Conservation (phyloP, 2,888 invertebrate species). For the Machimus atricapillus region DNA sequence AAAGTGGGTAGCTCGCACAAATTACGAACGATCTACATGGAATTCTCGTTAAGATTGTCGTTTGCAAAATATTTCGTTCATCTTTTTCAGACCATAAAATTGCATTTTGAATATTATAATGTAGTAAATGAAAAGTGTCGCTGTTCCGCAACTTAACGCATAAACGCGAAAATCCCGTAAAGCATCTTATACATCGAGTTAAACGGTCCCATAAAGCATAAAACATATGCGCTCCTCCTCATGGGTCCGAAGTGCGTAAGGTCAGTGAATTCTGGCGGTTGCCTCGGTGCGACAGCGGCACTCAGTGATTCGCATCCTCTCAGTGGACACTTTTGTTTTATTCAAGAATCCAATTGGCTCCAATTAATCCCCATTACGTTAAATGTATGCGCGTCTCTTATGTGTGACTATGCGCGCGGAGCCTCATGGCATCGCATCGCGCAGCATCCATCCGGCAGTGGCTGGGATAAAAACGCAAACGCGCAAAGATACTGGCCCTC, state of each 20-base stretch:
- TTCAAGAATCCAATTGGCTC: conserved; percentile 43
- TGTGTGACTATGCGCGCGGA: background rate
- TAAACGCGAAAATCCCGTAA: background rate
- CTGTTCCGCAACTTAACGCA: background rate
- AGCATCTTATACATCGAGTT: background rate
- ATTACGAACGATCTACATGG: background rate
- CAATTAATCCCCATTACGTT: conserved; percentile 44
- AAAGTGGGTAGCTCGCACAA: background rate
- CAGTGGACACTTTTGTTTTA: conserved; percentile 44
- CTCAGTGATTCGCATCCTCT: conserved; percentile 43
- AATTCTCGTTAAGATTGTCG: background rate
- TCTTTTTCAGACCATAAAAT: background rate
- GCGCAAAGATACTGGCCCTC: conserved; percentile 2
- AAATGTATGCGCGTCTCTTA: conserved; percentile 38
- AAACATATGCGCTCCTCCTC: background rate
- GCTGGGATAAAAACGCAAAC: background rate
- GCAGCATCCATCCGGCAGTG: background rate
- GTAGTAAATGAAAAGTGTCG: background rate
- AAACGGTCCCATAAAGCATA: background rate
- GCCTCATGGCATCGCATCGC: background rate
- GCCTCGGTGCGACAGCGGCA: background rate
- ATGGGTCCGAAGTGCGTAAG: conserved; percentile 40
- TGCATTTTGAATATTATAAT: background rate
- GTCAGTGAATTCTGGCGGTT: conserved; percentile 39
- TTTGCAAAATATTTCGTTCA: background rate